Evolutionary conservation across 2,888 invertebrate genomes (phyloP), one percentile per base, ranked within the genome.

Genomic region (Uloborus plumipes): DNA sequence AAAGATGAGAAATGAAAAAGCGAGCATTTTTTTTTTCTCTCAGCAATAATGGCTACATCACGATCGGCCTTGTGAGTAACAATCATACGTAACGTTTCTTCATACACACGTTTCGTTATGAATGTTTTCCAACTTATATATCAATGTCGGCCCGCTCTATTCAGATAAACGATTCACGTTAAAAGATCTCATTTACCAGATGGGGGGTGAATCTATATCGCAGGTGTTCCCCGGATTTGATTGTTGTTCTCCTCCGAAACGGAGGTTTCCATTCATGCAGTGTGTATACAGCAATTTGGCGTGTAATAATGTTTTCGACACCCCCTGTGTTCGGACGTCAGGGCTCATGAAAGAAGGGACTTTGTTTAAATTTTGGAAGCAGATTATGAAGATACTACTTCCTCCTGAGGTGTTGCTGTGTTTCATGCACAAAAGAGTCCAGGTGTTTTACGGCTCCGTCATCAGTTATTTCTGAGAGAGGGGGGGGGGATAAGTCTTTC

Each of bases 121-220:
- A 66, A 75, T 75, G 75, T 75, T 65, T 67, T 75, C 67, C 59
- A 50, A 16, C 59, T 50, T 59, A 66, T 50, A 65, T 67, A 75
- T 75, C 75, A 75, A 59, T 75, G 59, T 59, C 58, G 61, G 50
- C 50, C 31, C 67, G 55, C 67, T 75, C 75, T 75, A n/a, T 67
- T 22, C 11, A 14, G 65, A 49, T 75, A 67, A 75, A 75, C 66
- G 66, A 22, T 75, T 75, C n/a, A n/a, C 51, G 65, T 72, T 65
- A 78, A 78, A 72, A 78, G 78, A 72, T 78, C 71, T 65, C 53
- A 78, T 78, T 78, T 78, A 66, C 20, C 14, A 49, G 11, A 53
- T 67, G 67, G 65, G 62, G 64, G 18, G 16, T 51, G 39, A 39
- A 39, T 39, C 39, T 39, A 9, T 39, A 39, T 64, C 53, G 39